Percentiles rank a stretch among this genome's conserved stretches.
Conservation (phyloP, 2,888 invertebrate genomes). For the Philopedon plagiatum region DNA sequence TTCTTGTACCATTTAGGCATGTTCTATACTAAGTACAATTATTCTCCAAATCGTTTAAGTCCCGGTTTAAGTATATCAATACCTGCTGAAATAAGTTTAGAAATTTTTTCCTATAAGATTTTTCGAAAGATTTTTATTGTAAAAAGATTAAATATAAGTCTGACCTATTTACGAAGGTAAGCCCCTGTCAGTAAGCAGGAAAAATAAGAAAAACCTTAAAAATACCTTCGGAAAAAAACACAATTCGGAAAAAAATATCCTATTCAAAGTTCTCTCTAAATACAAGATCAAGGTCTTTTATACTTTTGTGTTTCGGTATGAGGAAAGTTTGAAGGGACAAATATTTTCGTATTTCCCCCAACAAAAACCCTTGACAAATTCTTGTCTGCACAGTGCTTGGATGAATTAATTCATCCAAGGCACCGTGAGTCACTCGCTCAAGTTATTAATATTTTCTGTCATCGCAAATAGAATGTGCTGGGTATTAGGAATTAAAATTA, state of each 20-base stretch:
- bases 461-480: background rate
- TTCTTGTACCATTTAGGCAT: too few species aligned
- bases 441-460: slow-evolving; percentile 11
- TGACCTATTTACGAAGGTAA: too few species aligned
- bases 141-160: too few species aligned
- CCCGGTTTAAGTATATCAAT: too few species aligned
- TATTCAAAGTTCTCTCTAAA: slow-evolving; percentile 1
- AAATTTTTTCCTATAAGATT: too few species aligned
- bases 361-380: slow-evolving; percentile 3
- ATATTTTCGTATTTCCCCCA: slow-evolving; percentile 10
- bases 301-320: background rate
- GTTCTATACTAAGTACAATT: too few species aligned
- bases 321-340: slow-evolving; percentile 1
- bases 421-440: background rate
- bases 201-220: background rate
- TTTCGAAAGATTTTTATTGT: too few species aligned
- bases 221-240: background rate
- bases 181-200: background rate
- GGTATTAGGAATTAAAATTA: background rate
- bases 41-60: too few species aligned
- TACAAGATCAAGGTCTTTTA: slow-evolving; percentile 5
- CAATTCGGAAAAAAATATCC: slow-evolving; percentile 9
- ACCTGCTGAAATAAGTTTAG: too few species aligned
- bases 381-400: background rate
- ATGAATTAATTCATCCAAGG: too few species aligned